Base-by-base conservation (phyloP, 1,140 invertebrate genomes). In the Drosophila sucinea region DNA sequence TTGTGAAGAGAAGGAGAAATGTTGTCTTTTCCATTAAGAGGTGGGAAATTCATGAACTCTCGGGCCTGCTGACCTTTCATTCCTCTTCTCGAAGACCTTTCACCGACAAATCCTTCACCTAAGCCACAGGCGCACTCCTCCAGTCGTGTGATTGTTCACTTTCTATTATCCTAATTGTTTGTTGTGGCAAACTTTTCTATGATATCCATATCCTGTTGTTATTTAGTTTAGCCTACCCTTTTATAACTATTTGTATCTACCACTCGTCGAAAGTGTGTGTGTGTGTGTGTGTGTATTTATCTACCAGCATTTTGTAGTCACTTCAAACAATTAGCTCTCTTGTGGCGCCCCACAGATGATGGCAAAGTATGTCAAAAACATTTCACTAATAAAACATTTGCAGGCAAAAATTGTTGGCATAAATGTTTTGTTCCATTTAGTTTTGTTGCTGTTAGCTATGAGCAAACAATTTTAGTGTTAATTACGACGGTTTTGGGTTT, bases 331-430 rank as follows among this genome's bases (percentile, higher is more conserved):
- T 35, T 35, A 44, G 60, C 60, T n/a, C 10, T 47, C 10, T 47
- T 35, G 17, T 25, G 75, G 71, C 75, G 57, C 71, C 79, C 82
- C 66, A 64, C 60, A 55, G 79, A 25, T 35, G 35, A 38, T 38
- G 32, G n/a, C 17, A 58, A 51, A 51, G 44, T 74, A 68, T 81
- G 74, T 79, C 76, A 79, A 71, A 71, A 58, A 69, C 71, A 82
- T 82, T 87, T 78, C 73, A 83, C 76, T 73, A 86, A 87, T 86
- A 82, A 82, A 86, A 63, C 79, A 86, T 86, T 87, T 79, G 64
- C 83, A 83, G 83, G 77, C 70, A 87, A 87, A 87, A 87, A 79
- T 79, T 79, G 70, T 71, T 61, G 75, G 67, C 35, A 60, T 70
- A 67, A 67, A 33, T 60, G 41, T 29, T 41, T 23, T 29, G 17